Percentiles rank a stretch among this genome's conserved stretches.
Evolutionary conservation across 53 echinoderm and acorn worm genomes (phyloP).

Genomic region (Holothuria scabra): DNA sequence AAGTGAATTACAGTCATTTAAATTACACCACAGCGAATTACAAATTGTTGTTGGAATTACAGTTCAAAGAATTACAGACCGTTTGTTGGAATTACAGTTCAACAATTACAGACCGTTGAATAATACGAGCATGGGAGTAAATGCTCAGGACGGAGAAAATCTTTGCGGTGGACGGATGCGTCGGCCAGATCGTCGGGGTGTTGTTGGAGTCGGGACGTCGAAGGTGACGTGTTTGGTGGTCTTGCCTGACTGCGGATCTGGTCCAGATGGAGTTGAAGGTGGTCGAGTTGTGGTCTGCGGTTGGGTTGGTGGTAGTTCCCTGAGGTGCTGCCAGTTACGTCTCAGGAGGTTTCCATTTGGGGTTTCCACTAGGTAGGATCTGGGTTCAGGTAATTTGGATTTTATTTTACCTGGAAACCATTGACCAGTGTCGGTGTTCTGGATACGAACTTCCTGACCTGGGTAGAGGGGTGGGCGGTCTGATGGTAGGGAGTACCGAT

Average conservation of each 20-base stretch:
- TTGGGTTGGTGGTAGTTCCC: neutral
- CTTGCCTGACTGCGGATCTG: neutral
- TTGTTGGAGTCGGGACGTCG: neutral
- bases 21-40: too few species aligned
- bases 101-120: too few species aligned
- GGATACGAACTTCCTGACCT: slow-evolving; percentile 35
- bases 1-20: too few species aligned
- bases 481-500: neutral
- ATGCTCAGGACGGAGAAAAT: neutral
- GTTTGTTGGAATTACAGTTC: neutral
- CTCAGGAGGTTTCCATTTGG: slow-evolving; percentile 14
- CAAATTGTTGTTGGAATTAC: too few species aligned
- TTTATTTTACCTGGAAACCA: slow-evolving; percentile 24
- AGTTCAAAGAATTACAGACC: too few species aligned
- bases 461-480: slow-evolving; percentile 21
- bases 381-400: slow-evolving; percentile 15
- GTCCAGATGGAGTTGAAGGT: neutral
- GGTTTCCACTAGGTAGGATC: slow-evolving; percentile 29
- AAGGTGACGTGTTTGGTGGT: neutral
- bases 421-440: slow-evolving; percentile 2
- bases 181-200: neutral
- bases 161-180: neutral
- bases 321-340: slow-evolving; percentile 28
- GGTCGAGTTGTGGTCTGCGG: neutral
- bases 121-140: too few species aligned